Evolutionary conservation across 1,140 invertebrate species (phyloP), one percentile per base, ranked within the genome.

Genomic region (Spodoptera frugiperda): DNA sequence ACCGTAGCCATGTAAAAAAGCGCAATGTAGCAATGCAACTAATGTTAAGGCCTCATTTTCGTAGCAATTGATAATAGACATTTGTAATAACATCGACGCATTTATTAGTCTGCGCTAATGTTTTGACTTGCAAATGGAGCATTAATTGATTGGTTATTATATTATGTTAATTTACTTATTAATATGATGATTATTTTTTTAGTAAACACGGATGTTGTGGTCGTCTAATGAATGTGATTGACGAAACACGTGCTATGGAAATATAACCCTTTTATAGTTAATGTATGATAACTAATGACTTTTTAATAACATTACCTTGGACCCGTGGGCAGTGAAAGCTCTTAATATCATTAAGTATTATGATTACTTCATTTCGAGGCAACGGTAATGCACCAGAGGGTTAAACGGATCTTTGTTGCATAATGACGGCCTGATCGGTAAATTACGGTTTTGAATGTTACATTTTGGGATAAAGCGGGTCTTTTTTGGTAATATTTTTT

Each of bases 1-100:
- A n/a, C 39, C 85, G 89, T 89, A 87, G 87, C 85, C 68, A n/a
- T 39, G 55, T 33, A 59, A 59, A 59, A 59, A 59, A 59, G 55
- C 55, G 55, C 48, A 68, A 51, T 68, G 48, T 68, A 25, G 19
- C 46, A 21, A 19, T 48, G 46, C 15, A 30, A 68, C 65, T 68
- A 68, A 51, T 65, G 39, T 65, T 65, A 17, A 44, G 44, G 59
- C 15, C 15, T 63, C 59, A 63, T 63, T 63, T 63, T 63, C 59
- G 59, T 17, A 39, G 9, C 44, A 63, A 63, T 46, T 39, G 59
- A 46, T 63, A 46, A 14, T 39, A 33, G 30, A n/a, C 30, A 15
- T n/a, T 25, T 14, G 30, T 30, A 44, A 44, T 12, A 17, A 63
- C 14, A 11, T 39, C 44, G 61, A 48, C 61, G 33, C 17, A 59